Percentiles rank a stretch among this genome's conserved stretches.
These are phyloP conservation scores for Nasua narica DNA, from an alignment of 2,797 vertebrate genomes.

Conservation along the genomic window DNA sequence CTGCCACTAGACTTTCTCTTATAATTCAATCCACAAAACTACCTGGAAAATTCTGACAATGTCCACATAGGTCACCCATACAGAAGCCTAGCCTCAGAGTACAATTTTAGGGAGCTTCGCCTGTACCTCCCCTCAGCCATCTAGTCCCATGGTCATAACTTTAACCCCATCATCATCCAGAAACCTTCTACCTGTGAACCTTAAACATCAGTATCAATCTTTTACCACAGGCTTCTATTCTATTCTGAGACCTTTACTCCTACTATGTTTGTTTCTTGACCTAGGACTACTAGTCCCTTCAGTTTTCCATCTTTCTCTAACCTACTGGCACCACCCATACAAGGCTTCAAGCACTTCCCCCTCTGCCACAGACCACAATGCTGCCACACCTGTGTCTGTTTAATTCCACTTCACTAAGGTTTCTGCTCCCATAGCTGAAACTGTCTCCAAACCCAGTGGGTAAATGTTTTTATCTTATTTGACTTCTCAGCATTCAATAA, in stretches of 20 bases:
- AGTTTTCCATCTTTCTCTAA: not conserved
- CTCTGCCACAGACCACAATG: not conserved
- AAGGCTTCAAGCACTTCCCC: not conserved
- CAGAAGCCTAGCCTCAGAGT: not conserved
- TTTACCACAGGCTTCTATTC: not conserved
- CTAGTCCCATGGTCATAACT: not conserved
- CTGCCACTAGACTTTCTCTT: not conserved
- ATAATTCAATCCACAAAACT: not conserved
- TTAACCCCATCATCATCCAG: not conserved
- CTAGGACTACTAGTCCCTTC: not conserved
- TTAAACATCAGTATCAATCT: not conserved
- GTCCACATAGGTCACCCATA: not conserved
- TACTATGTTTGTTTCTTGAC: not conserved
- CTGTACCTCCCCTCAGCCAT: not conserved
- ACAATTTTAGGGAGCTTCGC: not conserved
- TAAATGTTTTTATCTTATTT: not conserved
- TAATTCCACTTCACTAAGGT: not conserved
- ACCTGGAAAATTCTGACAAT: not conserved
- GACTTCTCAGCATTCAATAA: not conserved
- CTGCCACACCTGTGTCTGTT: not conserved
- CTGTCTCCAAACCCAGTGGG: not conserved
- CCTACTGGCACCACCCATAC: not conserved
- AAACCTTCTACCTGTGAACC: not conserved
- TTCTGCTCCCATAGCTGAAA: not conserved
- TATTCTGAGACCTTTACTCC: not conserved